These are phyloP conservation scores for Phenacoccus solenopsis DNA, from an alignment of 1,140 invertebrate genomes.

Conservation along the genomic window DNA sequence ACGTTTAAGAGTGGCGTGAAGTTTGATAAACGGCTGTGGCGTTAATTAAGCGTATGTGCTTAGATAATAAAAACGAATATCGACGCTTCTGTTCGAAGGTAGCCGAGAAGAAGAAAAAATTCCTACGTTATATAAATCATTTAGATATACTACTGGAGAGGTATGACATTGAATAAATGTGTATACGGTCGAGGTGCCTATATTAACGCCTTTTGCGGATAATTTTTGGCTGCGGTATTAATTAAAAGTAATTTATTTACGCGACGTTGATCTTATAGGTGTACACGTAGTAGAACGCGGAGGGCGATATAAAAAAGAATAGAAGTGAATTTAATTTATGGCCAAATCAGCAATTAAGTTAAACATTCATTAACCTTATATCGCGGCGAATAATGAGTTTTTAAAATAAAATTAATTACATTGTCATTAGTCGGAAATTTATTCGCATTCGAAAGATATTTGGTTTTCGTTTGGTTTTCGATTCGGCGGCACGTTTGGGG, in stretches of 20 bases:
- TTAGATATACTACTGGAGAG: neutral
- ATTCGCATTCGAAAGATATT: neutral
- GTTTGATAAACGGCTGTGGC: neutral
- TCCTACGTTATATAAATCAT: neutral
- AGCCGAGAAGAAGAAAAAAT: no score
- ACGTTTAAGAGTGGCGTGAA: neutral
- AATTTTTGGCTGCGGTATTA: neutral
- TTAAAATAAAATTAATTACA: constrained; percentile 8
- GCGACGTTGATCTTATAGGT: neutral
- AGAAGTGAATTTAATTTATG: constrained; percentile 11
- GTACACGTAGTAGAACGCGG: no score
- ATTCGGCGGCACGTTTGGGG: no score
- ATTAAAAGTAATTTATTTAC: neutral
- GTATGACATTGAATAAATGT: neutral
- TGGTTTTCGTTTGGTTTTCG: neutral
- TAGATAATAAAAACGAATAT: no score
- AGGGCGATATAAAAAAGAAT: neutral
- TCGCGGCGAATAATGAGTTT: constrained; percentile 1
- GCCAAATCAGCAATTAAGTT: constrained; percentile 1
- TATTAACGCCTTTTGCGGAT: neutral
- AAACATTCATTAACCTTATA: constrained; percentile 15
- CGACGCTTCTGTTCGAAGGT: neutral
- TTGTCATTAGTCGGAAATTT: constrained; percentile 6
- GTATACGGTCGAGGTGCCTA: no score
- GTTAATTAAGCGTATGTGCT: neutral